Evolutionary conservation across 2,113 vertebrate genomes (phyloP), one percentile per base, ranked within the genome.

Genomic region (Dipodomys merriami): DNA sequence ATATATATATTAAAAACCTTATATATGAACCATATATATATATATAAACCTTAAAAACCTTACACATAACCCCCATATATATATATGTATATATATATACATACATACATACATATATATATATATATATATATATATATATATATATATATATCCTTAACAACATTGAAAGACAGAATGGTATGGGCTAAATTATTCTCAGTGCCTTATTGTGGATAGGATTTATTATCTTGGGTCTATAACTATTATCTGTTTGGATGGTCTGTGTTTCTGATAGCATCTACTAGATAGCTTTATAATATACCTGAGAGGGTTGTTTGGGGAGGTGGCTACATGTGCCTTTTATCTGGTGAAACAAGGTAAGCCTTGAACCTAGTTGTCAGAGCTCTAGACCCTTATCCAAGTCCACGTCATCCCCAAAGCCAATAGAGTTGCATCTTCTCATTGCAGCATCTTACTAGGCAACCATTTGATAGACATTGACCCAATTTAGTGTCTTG

Each of bases 261-360:
- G 91, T 93, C 65, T 94, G 81, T 93, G 64, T 93, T 89, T 94
- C 69, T 90, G 84, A 87, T 62, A 85, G 91, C 46, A 69, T 13
- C 74, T 85, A 74, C 64, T 87, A 64, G 77, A 94, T 79, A 93
- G 91, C 82, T 87, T 91, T 96, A 65, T 93, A 91, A 91, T 89
- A 94, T 93, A 64, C 87, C 68, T 27, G 39, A 84, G 69, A 53
- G 57, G 18, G 79, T 91, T 93, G 64, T 76, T 96, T 81, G 76
- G 20, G 69, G 79, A 57, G 69, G 71, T 72, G 81, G 81, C 30
- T 94, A 29, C 44, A 30, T 91, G 71, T 83, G 10, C 71, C 87
- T 96, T 96, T 91, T 88, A 90, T 94, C 92, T 93, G 81, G 62
- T 84, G 27, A 13, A 93, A 74, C 68, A 79, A 86, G 73, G 44